Evolutionary conservation across 1,140 invertebrate genomes (phyloP).

Genomic region (Zaprionus lachaisei): DNA sequence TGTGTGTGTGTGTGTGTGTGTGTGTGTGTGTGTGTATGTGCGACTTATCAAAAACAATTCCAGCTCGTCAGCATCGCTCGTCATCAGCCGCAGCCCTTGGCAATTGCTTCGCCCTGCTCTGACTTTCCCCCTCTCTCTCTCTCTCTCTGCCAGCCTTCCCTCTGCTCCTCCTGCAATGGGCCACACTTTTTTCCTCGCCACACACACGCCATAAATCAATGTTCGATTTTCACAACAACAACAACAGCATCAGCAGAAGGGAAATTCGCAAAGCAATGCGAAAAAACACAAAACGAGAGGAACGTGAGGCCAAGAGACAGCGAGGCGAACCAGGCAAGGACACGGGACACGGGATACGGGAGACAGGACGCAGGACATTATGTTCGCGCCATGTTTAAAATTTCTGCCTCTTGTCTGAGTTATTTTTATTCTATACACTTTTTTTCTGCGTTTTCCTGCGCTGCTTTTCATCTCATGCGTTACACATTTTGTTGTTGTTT

Average conservation of each 20-base stretch:
- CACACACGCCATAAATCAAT: constrained; percentile 80
- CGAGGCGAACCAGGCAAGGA: constrained; percentile 61
- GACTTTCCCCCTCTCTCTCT: not conserved
- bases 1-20: constrained; percentile 12
- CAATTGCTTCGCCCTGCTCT: constrained; percentile 22
- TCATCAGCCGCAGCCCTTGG: constrained; percentile 53
- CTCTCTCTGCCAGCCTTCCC: not conserved
- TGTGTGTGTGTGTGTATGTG: constrained; percentile 35
- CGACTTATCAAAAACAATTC: constrained; percentile 80
- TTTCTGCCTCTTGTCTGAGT: constrained; percentile 55
- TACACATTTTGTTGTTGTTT: constrained; percentile 74
- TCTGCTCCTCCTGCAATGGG: not conserved
- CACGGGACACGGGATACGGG: constrained; percentile 64
- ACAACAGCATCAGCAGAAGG: constrained; percentile 45
- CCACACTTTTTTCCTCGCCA: constrained; percentile 57
- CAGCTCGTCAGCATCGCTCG: constrained; percentile 77
- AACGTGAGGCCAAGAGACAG: constrained; percentile 37
- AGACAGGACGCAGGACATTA: constrained; percentile 76
- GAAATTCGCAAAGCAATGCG: constrained; percentile 60
- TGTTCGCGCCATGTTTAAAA: constrained; percentile 83
- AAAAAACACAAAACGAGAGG: constrained; percentile 43
- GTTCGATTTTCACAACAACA: constrained; percentile 69
- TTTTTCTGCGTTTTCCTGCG: constrained; percentile 33
- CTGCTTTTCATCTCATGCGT: constrained; percentile 78
- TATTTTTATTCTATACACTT: constrained; percentile 42